Percentiles rank a stretch among this genome's conserved stretches.
Conservation (phyloP, 1,140 invertebrate genomes). For the Mizuhopecten yessoensis region DNA sequence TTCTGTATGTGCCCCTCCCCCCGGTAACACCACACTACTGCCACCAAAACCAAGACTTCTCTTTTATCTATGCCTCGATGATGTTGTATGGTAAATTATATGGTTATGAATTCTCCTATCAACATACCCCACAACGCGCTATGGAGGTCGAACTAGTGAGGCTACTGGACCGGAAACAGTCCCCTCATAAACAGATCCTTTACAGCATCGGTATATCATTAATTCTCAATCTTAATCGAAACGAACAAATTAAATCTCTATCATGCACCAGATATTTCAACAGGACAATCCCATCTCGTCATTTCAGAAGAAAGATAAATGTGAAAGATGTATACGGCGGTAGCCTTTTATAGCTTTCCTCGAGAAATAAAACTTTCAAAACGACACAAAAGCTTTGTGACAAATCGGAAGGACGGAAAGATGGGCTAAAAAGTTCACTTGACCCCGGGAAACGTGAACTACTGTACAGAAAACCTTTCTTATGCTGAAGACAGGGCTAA, state of each 20-base stretch:
- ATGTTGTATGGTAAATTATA: constrained; percentile 36
- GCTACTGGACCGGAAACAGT: not conserved
- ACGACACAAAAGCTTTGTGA: constrained; percentile 33
- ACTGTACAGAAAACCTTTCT: not conserved
- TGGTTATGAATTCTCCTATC: constrained; percentile 33
- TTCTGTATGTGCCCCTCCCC: not conserved
- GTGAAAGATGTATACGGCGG: not conserved
- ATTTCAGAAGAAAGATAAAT: constrained; percentile 29
- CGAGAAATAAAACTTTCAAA: constrained; percentile 36
- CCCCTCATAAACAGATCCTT: not conserved
- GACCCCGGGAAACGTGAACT: not conserved
- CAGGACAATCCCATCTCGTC: constrained; percentile 30
- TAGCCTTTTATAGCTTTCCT: constrained; percentile 17
- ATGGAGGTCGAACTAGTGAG: not conserved
- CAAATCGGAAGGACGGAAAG: constrained; percentile 31
- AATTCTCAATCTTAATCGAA: constrained; percentile 39
- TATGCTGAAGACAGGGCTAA: not conserved
- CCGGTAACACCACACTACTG: not conserved
- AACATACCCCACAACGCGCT: not conserved
- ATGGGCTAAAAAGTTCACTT: constrained; percentile 38
- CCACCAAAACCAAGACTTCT: not conserved
- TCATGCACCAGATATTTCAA: constrained; percentile 19
- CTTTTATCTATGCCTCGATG: constrained; percentile 33
- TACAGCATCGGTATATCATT: constrained; percentile 32
- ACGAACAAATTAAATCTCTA: constrained; percentile 35